phyloP scores from a whole-genome alignment of 2,888 invertebrate genomes.

The Thecocarcelia acutangulata region DNA sequence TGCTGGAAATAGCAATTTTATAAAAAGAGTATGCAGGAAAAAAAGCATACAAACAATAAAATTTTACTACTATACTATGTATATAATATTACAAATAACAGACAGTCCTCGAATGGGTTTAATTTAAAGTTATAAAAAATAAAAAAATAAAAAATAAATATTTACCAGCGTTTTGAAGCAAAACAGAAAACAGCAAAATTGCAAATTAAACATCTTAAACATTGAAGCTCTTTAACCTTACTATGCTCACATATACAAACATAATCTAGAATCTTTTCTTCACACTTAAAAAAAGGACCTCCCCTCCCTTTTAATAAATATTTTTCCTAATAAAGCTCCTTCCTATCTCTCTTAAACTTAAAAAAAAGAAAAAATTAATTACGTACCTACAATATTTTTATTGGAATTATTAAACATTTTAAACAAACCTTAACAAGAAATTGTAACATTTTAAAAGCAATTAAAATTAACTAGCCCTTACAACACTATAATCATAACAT shows the following conservation, averaged over 20 bases:
- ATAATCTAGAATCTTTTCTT: constrained; percentile 3
- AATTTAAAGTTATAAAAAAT: no score
- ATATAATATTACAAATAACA: background rate
- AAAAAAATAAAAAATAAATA: background rate
- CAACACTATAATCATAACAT: background rate
- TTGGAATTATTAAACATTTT: constrained; percentile 41
- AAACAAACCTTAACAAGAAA: constrained; percentile 29
- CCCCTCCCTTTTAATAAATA: background rate
- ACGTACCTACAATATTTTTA: constrained; percentile 49
- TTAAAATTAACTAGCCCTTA: background rate
- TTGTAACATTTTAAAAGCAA: constrained; percentile 21
- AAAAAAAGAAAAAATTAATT: constrained; percentile 32
- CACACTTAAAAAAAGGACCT: background rate
- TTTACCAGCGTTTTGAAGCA: background rate
- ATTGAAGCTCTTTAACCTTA: constrained; percentile 16
- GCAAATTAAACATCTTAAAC: background rate
- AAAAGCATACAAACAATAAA: no score
- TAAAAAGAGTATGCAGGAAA: no score
- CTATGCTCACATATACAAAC: constrained; percentile 6
- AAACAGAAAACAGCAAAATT: constrained; percentile 3
- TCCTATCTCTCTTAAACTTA: constrained; percentile 19
- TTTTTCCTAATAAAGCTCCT: constrained; percentile 7
- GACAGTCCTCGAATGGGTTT: no score
- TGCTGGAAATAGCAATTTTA: no score
- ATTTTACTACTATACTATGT: no score